phyloP scores from a whole-genome alignment of 2,113 vertebrate species.

The Sinocyclocheilus rhinocerous region DNA sequence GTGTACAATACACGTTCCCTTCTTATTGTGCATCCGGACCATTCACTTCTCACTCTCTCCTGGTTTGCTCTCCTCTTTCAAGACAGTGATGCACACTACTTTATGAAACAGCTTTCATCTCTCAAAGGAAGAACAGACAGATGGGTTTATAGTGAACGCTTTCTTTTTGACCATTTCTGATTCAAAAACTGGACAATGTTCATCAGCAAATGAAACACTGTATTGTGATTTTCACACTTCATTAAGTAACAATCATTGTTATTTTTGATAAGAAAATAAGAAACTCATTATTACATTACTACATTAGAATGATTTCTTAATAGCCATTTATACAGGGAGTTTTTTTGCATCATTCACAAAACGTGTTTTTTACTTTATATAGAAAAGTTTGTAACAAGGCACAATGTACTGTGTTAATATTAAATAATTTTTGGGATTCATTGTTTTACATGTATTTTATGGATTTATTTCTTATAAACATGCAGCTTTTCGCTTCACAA shows the following conservation, averaged over 20 bases:
- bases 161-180: background rate
- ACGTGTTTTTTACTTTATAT: no score
- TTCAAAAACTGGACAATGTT: background rate
- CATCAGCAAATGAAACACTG: background rate
- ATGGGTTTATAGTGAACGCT: background rate
- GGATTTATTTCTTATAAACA: no score
- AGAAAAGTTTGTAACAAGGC: no score
- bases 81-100: background rate
- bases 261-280: background rate
- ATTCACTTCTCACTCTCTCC: background rate
- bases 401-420: no score
- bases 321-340: no score
- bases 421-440: no score
- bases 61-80: background rate
- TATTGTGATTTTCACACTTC: background rate
- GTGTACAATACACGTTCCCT: background rate
- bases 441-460: no score
- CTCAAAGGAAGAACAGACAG: background rate
- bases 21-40: background rate
- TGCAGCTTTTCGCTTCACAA: no score
- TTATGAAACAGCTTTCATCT: slow-evolving; percentile 7
- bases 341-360: no score
- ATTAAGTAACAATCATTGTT: background rate
- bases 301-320: background rate
- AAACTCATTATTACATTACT: background rate